Percentiles rank a stretch among this genome's conserved stretches.
Conservation (phyloP, 2,888 invertebrate species). For the Microdon myrmicae region DNA sequence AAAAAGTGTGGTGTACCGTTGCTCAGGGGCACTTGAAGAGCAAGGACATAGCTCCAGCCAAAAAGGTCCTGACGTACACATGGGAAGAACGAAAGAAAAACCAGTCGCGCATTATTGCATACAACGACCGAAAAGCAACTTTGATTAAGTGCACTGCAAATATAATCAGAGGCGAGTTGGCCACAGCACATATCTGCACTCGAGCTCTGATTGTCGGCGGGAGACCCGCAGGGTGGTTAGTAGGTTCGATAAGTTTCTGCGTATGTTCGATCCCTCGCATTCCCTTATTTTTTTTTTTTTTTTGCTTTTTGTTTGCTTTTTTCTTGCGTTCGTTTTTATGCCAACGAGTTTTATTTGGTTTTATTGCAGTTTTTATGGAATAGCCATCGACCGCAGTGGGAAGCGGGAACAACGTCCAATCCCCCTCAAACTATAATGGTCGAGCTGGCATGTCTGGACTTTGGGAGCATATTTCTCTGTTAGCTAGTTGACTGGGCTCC, state of each 20-base stretch:
- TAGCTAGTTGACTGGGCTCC: constrained; percentile 45
- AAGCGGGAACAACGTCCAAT: too few species aligned
- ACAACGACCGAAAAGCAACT: constrained; percentile 52
- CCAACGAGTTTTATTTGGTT: constrained; percentile 48
- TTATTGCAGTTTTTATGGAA: constrained; percentile 47
- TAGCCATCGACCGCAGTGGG: too few species aligned
- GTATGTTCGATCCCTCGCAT: too few species aligned
- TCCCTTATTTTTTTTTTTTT: too few species aligned
- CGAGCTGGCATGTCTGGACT: constrained; percentile 13
- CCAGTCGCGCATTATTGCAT: constrained; percentile 49
- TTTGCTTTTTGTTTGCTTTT: background rate
- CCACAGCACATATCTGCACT: constrained; percentile 17
- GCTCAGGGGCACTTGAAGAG: constrained; percentile 26
- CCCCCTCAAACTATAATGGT: constrained; percentile 29
- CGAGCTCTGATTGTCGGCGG: constrained; percentile 10
- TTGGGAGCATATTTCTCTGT: constrained; percentile 47
- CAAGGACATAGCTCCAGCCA: constrained; percentile 12
- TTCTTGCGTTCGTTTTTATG: constrained; percentile 16
- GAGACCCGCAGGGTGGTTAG: constrained; percentile 1
- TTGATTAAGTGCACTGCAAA: constrained; percentile 52
- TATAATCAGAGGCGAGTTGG: constrained; percentile 44
- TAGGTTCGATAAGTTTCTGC: constrained; percentile 29
- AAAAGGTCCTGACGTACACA: constrained; percentile 24
- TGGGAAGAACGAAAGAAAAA: constrained; percentile 18
- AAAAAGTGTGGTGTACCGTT: constrained; percentile 22